phyloP scores from a whole-genome alignment of 2,797 vertebrate species.

The Centropyge bicolor region DNA sequence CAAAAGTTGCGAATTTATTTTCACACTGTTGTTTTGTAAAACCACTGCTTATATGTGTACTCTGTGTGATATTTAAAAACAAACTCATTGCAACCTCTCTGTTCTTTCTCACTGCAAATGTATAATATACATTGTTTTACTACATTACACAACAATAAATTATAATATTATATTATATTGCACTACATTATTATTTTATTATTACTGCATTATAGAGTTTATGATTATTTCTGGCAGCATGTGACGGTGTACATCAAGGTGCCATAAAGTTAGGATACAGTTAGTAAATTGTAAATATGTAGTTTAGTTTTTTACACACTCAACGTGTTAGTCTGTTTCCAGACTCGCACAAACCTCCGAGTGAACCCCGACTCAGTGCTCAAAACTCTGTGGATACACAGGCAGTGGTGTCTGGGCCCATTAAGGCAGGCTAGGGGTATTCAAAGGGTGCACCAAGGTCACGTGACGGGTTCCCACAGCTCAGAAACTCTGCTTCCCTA shows the following conservation, averaged over 20 bases:
- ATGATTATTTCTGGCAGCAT: background rate
- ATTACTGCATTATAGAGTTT: no score
- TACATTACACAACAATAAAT: background rate
- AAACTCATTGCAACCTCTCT: background rate
- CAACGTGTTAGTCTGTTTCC: background rate
- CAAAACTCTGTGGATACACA: slow-evolving; percentile 50
- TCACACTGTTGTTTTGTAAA: background rate
- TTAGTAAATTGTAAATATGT: background rate
- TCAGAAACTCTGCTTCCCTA: slow-evolving; percentile 61
- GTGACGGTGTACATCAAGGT: background rate
- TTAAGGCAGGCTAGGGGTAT: slow-evolving; percentile 49
- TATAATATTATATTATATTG: background rate
- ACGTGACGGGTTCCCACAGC: slow-evolving; percentile 70
- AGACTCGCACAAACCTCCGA: slow-evolving; percentile 36
- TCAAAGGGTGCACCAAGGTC: slow-evolving; percentile 62
- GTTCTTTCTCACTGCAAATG: background rate
- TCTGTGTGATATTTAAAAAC: background rate
- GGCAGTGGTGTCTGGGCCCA: slow-evolving; percentile 66
- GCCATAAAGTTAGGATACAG: background rate
- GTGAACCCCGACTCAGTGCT: slow-evolving; percentile 60
- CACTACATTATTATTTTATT: background rate
- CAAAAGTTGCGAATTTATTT: background rate
- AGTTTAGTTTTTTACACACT: background rate
- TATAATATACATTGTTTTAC: background rate
- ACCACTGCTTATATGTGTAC: background rate